A percentile compares a stretch with the other conserved stretches of the same genome.
These are phyloP conservation scores for Barnardius zonarius DNA, from an alignment of 2,113 vertebrate species.

Conservation along the genomic window DNA sequence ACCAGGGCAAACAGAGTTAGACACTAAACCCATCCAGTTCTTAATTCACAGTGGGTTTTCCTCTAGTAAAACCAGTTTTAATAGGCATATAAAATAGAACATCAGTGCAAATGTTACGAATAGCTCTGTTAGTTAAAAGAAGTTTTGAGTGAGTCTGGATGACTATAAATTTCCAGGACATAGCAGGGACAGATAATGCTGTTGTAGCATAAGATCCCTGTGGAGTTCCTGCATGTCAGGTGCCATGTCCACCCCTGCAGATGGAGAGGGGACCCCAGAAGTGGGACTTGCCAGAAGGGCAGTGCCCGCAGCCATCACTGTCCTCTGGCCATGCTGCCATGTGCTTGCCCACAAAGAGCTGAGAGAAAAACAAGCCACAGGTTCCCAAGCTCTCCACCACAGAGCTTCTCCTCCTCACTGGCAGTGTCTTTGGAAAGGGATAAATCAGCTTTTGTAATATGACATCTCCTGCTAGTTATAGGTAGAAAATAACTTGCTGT, in stretches of 20 bases:
- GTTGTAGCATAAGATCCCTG: background rate
- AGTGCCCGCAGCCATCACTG: background rate
- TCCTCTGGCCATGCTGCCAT: background rate
- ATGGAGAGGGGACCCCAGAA: background rate
- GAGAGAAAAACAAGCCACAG: background rate
- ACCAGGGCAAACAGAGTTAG: background rate
- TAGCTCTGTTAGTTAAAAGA: background rate
- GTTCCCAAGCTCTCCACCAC: background rate
- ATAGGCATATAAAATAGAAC: background rate
- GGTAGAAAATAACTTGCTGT: background rate
- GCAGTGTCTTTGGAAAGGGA: background rate
- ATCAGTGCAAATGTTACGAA: background rate
- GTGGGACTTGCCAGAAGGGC: background rate
- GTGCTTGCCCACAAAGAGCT: background rate
- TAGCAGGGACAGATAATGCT: background rate
- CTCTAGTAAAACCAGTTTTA: background rate
- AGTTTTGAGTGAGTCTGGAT: background rate
- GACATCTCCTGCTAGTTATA: background rate
- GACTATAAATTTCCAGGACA: background rate
- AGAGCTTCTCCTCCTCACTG: background rate
- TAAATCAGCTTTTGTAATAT: background rate
- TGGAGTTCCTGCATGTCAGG: background rate
- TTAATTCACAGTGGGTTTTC: background rate
- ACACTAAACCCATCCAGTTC: background rate
- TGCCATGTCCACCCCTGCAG: background rate